Evolutionary conservation across 2,888 invertebrate genomes (phyloP), one percentile per base, ranked within the genome.

Genomic region (Auanema sp.): DNA sequence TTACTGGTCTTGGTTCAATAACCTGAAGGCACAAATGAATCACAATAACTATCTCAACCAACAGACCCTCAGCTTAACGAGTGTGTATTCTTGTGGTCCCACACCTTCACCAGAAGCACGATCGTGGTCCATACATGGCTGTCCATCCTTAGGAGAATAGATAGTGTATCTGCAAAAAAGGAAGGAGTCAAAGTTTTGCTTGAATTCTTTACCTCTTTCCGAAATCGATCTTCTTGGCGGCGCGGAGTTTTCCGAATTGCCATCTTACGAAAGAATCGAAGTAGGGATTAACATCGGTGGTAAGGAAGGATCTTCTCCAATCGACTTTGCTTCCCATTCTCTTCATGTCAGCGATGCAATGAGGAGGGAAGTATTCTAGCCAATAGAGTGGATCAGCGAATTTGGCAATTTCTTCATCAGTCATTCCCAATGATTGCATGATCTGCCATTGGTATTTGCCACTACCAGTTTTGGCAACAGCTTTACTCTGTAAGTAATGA

Each of bases 41-140:
- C 10, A 55, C 47, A 44, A 1, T 47, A 18, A 81, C 11, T 91
- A 91, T 72, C 89, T 88, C 0, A 92, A 91, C 79, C 89, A 86
- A 24, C 90, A 80, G 4, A 94, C 85, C 85, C 90, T 90, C 90
- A 99, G 90, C 87, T 98, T 98, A 66, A 99, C 89, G 0, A 98
- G 87, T 1, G 95, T 96, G 83, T 98, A 99, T 85, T 98, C 98
- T 85, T 96, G 96, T 0, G 96, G 93, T 0, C 93, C 97, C 4
- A 96, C 96, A 53, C 96, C 97, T 85, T 99, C 98, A 0, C 98
- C 98, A 1, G 90, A 88, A 47, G 92, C 90, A 77, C 98, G 89
- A 85, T 99, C 98, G 84, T 99, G 98, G 85, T 99, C 98, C 98
- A 99, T 98, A 84, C 98, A 99, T 0, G 98, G 97, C 84, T 99